These are phyloP conservation scores for Enteromius thamalakanensis DNA, from an alignment of 2,797 vertebrate species.

Conservation along the genomic window DNA sequence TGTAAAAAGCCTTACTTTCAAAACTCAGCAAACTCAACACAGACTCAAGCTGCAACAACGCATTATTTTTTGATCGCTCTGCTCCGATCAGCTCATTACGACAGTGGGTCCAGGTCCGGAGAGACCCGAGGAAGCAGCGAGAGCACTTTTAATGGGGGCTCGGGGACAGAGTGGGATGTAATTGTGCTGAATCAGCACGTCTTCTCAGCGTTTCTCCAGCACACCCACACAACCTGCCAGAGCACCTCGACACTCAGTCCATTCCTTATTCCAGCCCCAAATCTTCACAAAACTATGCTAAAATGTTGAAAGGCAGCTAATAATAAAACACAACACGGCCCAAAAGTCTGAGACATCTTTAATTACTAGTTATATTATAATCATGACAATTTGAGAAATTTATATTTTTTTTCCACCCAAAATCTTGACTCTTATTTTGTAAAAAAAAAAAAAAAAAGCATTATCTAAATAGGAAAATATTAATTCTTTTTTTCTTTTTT, in stretches of 20 bases:
- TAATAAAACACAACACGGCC: not conserved
- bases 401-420: not conserved
- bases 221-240: conserved; percentile 50
- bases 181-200: conserved; percentile 75
- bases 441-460: not conserved
- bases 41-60: conserved; percentile 43
- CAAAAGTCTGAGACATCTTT: not conserved
- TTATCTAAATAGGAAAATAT: not conserved
- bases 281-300: not conserved
- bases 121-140: conserved; percentile 71
- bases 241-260: conserved; percentile 60
- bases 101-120: conserved; percentile 64
- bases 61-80: conserved; percentile 41
- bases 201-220: conserved; percentile 40
- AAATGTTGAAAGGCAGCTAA: not conserved
- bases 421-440: too few relatives aligned
- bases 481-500: not conserved
- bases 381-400: not conserved
- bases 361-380: not conserved
- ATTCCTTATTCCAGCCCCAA: conserved; percentile 53
- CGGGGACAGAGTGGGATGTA: conserved; percentile 47
- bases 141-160: conserved; percentile 53
- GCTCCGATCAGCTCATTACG: conserved; percentile 45
- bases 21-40: conserved; percentile 30
- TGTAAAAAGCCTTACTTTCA: conserved; percentile 15